Percentiles rank a stretch among this genome's conserved stretches.
These are phyloP conservation scores for Ginglymostoma cirratum DNA, from an alignment of 2,113 vertebrate species.

Conservation along the genomic window DNA sequence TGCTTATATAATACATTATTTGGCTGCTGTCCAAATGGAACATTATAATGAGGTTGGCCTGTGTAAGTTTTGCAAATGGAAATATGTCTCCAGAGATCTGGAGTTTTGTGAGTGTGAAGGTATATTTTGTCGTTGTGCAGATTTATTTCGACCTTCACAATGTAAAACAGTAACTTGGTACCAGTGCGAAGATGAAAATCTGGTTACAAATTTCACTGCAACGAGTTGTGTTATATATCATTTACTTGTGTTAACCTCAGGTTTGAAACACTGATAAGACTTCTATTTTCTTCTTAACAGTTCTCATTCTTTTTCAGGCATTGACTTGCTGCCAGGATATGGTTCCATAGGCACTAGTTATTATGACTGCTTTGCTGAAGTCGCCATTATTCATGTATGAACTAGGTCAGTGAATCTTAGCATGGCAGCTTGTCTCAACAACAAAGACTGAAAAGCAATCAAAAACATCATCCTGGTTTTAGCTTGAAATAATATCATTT, in stretches of 20 bases:
- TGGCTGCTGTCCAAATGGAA: background rate
- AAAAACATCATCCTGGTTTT: background rate
- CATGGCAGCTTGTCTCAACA: background rate
- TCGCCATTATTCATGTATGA: background rate
- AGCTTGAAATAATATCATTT: background rate
- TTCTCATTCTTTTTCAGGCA: background rate
- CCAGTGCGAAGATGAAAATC: background rate
- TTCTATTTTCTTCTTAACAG: background rate
- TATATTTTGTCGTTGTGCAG: background rate
- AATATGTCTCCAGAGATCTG: background rate
- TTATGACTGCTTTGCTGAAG: background rate
- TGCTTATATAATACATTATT: background rate
- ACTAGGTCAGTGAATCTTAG: background rate
- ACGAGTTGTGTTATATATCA: background rate
- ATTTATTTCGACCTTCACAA: background rate
- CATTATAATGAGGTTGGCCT: background rate
- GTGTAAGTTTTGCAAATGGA: background rate
- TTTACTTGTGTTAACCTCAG: background rate
- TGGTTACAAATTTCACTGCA: background rate
- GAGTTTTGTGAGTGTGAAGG: background rate
- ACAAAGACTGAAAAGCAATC: background rate
- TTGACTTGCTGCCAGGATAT: background rate
- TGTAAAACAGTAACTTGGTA: background rate
- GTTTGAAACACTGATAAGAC: slow-evolving; percentile 13
- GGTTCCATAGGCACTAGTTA: background rate